Evolutionary conservation across 2,888 invertebrate genomes (phyloP).

Genomic region (Ceratothoa steindachneri): DNA sequence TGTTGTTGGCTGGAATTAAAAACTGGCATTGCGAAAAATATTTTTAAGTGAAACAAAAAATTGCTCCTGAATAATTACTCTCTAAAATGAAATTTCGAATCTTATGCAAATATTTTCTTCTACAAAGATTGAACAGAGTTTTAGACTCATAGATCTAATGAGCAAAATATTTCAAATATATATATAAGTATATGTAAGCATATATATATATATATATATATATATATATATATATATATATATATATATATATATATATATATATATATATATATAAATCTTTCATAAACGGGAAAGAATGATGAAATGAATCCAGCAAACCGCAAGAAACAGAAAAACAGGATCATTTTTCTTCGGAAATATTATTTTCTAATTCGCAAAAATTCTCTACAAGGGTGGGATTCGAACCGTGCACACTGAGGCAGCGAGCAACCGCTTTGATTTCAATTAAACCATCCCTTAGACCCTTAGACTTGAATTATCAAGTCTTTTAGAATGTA

Average conservation of each 20-base stretch:
- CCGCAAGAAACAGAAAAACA: too few relatives aligned
- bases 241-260: neutral
- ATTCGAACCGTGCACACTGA: too few relatives aligned
- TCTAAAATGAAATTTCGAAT: neutral
- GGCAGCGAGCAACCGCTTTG: too few relatives aligned
- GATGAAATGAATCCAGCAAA: too few relatives aligned
- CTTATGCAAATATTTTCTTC: neutral
- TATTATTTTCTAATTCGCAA: too few relatives aligned
- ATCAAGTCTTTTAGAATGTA: too few relatives aligned
- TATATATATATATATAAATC: conserved; percentile 13
- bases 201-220: neutral
- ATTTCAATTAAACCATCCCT: too few relatives aligned
- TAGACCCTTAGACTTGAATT: neutral
- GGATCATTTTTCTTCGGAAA: too few relatives aligned
- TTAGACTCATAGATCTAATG: neutral
- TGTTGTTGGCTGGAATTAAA: neutral
- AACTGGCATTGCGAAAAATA: too few relatives aligned
- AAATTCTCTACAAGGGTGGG: too few relatives aligned
- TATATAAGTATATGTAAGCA: neutral
- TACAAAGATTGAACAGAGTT: neutral
- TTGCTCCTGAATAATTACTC: neutral
- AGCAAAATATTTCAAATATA: neutral
- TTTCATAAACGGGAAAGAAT: too few relatives aligned
- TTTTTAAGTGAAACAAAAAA: neutral
- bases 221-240: neutral